Base-by-base conservation (phyloP, 2,113 vertebrate genomes). In the Ammospiza caudacuta region DNA sequence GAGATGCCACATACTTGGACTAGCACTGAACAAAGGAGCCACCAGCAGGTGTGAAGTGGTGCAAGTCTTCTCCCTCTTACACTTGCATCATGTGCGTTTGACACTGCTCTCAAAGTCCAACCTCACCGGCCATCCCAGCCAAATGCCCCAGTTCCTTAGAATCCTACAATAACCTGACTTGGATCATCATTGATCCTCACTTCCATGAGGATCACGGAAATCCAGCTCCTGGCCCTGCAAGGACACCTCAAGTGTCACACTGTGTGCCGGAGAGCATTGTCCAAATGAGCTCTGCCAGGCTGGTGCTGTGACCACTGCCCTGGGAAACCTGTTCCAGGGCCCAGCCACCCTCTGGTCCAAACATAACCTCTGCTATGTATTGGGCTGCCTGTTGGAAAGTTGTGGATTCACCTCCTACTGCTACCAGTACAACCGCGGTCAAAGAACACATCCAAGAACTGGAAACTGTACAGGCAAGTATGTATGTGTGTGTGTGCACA, bases 181-280 rank as follows among this genome's bases (percentile, higher is more conserved):
- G 24, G 49, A 25, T 49, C 47, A 49, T 49, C 47, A 49, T 25
- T 49, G 23, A 49, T 24, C 23, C 47, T 49, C 47, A 49, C 12
- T 49, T 49, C 7, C 35, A 28, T 1, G 0, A 37, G 25, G n/a
- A 55, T 49, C 15, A 33, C 1, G 2, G 3, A 35, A 49, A 8
- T 37, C 31, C 63, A 57, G 0, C 15, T 63, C 29, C 41, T 43
- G 15, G 15, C 9, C 24, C 63, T 69, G 25, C 29, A 31, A 76
- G 25, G 55, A 37, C 15, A 62, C 2, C 9, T 13, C 49, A 43
- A 33, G 49, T 27, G 7, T 7, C n/a, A 69, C 35, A 43, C 14
- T 2, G 1, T 12, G 20, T 33, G 12, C 25, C 25, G 13, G 29
- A 83, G 14, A 43, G 15, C 9, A 16, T 11, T 57, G 55, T 5